Conservation (phyloP, 1,140 invertebrate species). For the Drosophila sucinea region DNA sequence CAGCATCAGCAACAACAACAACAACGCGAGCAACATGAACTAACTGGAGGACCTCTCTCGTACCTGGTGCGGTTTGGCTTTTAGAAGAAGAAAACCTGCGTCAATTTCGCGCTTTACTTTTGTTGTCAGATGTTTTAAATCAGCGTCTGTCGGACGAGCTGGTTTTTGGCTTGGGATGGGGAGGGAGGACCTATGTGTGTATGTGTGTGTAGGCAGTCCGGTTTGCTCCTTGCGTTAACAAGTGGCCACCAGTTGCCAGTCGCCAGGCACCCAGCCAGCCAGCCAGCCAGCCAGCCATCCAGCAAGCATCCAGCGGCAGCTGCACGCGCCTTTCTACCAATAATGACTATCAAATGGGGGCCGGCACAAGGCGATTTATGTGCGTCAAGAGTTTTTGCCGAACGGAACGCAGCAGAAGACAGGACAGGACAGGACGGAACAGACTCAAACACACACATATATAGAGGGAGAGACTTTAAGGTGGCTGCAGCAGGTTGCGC, state of each 20-base stretch:
- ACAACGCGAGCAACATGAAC: not conserved
- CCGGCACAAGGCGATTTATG: conserved; percentile 73
- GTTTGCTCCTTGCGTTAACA: conserved; percentile 79
- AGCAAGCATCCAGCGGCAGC: conserved; percentile 43
- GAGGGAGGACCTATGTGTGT: not conserved
- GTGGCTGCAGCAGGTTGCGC: conserved; percentile 12
- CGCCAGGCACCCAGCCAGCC: conserved; percentile 18
- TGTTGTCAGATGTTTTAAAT: conserved; percentile 81
- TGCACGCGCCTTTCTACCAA: conserved; percentile 72
- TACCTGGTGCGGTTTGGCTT: conserved; percentile 1
- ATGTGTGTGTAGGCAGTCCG: conserved; percentile 68
- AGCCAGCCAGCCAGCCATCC: conserved; percentile 9
- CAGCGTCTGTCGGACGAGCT: conserved; percentile 53
- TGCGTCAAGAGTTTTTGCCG: conserved; percentile 52
- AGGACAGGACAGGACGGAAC: not conserved
- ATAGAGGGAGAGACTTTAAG: conserved; percentile 8
- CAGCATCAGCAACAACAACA: not conserved
- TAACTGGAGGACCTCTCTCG: not conserved
- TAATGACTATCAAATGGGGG: conserved; percentile 79
- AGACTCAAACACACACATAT: not conserved
- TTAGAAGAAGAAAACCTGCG: conserved; percentile 62
- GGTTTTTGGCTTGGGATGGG: conserved; percentile 25
- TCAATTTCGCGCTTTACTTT: conserved; percentile 81
- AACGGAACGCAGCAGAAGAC: conserved; percentile 11
- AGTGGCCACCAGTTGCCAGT: conserved; percentile 62